Evolutionary conservation across 2,113 vertebrate species (phyloP).

Genomic region (Ibidorhyncha struthersii): DNA sequence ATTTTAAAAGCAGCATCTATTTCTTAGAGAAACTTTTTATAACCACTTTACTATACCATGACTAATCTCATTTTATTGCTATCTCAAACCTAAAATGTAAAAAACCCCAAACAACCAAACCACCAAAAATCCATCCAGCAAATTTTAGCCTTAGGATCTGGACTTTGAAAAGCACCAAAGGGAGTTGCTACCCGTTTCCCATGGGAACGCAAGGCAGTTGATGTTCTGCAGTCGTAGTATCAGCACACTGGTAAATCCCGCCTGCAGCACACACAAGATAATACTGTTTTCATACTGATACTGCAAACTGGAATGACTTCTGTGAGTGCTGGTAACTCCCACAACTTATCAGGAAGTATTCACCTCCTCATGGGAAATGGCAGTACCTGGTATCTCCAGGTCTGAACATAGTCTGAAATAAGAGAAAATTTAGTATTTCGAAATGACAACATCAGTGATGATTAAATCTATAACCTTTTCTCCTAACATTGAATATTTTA

Average conservation of each 20-base stretch:
- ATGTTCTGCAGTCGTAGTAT: not conserved
- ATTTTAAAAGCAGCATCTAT: not conserved
- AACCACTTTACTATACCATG: not conserved
- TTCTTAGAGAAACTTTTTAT: not conserved
- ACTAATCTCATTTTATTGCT: not conserved
- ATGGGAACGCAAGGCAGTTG: not conserved
- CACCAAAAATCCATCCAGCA: not conserved
- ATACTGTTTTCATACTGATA: not conserved
- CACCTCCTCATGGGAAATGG: fast-evolving
- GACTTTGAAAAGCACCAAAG: not conserved
- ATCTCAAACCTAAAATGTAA: not conserved
- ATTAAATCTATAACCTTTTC: not conserved
- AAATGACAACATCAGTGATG: not conserved
- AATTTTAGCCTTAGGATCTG: not conserved
- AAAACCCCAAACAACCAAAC: not conserved
- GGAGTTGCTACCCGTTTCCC: not conserved
- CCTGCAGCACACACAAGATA: not conserved
- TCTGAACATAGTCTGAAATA: not conserved
- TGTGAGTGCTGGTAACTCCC: not conserved
- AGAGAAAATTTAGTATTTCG: not conserved
- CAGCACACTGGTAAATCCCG: not conserved
- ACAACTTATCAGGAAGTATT: not conserved
- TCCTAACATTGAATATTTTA: not conserved
- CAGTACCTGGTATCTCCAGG: no score
- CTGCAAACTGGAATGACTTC: not conserved